Evolutionary conservation across 1,140 invertebrate genomes (phyloP).

Genomic region (Panagrolaimus sp.): DNA sequence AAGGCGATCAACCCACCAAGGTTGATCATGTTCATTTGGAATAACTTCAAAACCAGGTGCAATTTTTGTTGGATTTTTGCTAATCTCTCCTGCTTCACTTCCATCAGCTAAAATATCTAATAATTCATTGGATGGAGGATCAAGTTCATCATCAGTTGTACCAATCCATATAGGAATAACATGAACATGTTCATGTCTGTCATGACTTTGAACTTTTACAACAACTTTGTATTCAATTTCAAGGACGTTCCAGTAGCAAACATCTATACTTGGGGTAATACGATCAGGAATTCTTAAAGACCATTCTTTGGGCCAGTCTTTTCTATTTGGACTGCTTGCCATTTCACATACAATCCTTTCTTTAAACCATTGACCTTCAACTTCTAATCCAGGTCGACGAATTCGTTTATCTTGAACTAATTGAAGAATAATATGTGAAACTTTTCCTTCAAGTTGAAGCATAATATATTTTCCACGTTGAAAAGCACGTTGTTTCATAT

Average conservation of each 20-base stretch:
- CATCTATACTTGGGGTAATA: conserved; percentile 29
- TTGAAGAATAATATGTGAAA: conserved; percentile 10
- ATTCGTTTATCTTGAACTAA: conserved; percentile 27
- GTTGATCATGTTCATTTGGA: conserved; percentile 5
- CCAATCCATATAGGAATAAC: conserved; percentile 34
- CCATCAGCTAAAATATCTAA: not conserved
- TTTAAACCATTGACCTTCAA: conserved; percentile 27
- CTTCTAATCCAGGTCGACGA: conserved; percentile 20
- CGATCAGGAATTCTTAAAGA: conserved; percentile 23
- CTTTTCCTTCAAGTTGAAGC: conserved; percentile 19
- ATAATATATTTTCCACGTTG: conserved; percentile 29
- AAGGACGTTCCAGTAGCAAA: conserved; percentile 36
- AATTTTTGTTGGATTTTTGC: conserved; percentile 12
- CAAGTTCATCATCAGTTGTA: conserved; percentile 29
- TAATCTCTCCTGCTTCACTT: conserved; percentile 10
- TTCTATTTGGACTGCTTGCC: conserved; percentile 9
- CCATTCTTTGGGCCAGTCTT: conserved; percentile 19
- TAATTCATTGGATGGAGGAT: not conserved
- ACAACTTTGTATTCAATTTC: conserved; percentile 20
- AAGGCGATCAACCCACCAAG: conserved; percentile 15
- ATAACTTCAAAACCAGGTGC: conserved; percentile 30
- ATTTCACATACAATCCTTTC: conserved; percentile 19
- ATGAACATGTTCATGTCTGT: conserved; percentile 27
- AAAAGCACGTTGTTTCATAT: conserved; percentile 27
- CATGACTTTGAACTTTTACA: conserved; percentile 20